Evolutionary conservation across 2,113 vertebrate genomes (phyloP), one percentile per base, ranked within the genome.

Genomic region (Trinectes maculatus): DNA sequence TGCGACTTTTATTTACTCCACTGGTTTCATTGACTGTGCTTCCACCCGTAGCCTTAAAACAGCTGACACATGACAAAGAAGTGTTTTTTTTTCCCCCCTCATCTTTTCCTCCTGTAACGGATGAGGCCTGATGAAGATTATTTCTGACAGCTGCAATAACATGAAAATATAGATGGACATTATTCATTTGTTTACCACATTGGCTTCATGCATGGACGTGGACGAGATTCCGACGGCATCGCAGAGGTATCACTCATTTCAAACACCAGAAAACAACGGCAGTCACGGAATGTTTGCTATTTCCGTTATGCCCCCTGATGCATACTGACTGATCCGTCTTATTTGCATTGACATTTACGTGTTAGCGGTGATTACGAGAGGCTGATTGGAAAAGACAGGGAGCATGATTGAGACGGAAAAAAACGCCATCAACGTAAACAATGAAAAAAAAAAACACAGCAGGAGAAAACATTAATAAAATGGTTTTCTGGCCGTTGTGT

Each of bases 341-440:
- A 75, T 81, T 80, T 71, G 79, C 77, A 16, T 72, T 77, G 83
- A 80, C 83, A 72, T 85, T 82, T 83, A 81, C 43, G 68, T 61
- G 58, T 84, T 76, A 42, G 86, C 77, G 10, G 18, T 80, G 85
- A 88, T 87, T 76, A 84, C 74, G 71, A 52, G 68, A 67, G 74
- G 76, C 56, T 59, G 80, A 87, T 74, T 71, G 69, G 72, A 85
- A 77, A 60, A 66, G 86, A 89, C 74, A 74, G 72, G 36, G 73
- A 84, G 85, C 84, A 56, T 72, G 80, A 89, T 84, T 76, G 74
- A 87, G 77, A 83, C 48, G 71, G 69, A 75, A 87, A 79, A 87
- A 79, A 33, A 66, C 83, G 70, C 74, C 33, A 77, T 74, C 77
- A 62, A 82, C 75, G 52, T 49, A 85, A 85, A 88, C 81, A 77